Base-by-base conservation (phyloP, 2,113 vertebrate genomes). In the Podiceps cristatus region DNA sequence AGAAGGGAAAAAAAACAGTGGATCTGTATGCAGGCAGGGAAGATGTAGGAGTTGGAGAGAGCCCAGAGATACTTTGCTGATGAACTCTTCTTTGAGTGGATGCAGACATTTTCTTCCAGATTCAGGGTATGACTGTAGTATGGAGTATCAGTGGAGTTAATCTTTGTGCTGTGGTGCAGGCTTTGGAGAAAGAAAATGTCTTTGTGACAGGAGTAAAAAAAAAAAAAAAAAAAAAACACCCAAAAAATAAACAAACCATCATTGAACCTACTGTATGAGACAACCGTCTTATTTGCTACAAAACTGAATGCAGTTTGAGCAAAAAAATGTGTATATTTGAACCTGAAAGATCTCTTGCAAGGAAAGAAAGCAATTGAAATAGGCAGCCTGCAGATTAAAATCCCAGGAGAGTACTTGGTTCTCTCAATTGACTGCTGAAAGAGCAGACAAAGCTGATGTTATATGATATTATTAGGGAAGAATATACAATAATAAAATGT, bases 401-500 rank as follows among this genome's bases (percentile, higher is more conserved):
- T 97, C 92, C 86, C 64, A 4, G 27, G 88, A 93, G 94, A 93
- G 56, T 87, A 63, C 67, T 90, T 93, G 86, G 79, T 95, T 94
- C 60, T 96, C 60, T 95, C 92, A 86, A 67, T 56, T 88, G 90
- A 40, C 88, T 97, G 94, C 80, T 93, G 92, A 90, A 96, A 95
- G 92, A 95, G 79, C 68, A 95, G 79, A 64, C 88, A 77, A 78
- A 91, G 68, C 75, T 88, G 92, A 85, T 90, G 81, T 92, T 91
- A 90, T 84, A n/a, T 86, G 67, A 88, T 95, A 91, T 95, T 93
- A 97, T 88, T 97, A 86, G 69, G 47, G 68, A 90, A 49, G 72
- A 91, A 81, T 95, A 81, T 97, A 91, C 94, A 95, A 88, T 92
- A 95, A 93, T 47, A 92, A 86, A 95, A 94, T 93, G 94, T 92